These are phyloP conservation scores for Chaitophorus viminalis DNA, from an alignment of 2,888 invertebrate species.

Conservation along the genomic window DNA sequence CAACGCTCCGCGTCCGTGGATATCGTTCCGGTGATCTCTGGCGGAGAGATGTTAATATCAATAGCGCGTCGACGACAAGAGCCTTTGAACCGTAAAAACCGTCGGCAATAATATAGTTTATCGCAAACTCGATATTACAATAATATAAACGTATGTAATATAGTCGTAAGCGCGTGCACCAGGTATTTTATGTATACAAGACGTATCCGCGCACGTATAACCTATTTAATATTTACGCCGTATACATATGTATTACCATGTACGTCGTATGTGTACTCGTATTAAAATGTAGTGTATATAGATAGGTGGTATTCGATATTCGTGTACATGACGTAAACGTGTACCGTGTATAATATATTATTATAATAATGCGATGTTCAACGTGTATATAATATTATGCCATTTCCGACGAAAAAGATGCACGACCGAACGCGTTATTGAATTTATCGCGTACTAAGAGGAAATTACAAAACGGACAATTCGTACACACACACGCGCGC, in stretches of 20 bases:
- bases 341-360: no score
- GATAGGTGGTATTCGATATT: no score
- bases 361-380: no score
- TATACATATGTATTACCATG: no score
- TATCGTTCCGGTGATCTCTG: background rate
- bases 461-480: background rate
- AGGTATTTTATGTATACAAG: background rate
- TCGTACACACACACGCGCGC: background rate
- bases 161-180: background rate
- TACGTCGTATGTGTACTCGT: no score
- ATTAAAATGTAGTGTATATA: no score
- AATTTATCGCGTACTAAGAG: background rate
- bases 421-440: background rate
- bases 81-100: constrained; percentile 11
- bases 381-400: background rate
- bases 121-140: background rate
- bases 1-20: constrained; percentile 8
- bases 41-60: constrained; percentile 8
- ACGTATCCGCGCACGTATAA: no score
- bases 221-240: no score
- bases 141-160: no score
- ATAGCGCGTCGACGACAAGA: background rate
- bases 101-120: background rate
- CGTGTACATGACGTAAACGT: no score
- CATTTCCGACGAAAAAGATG: background rate